A percentile compares a stretch with the other conserved stretches of the same genome.
phyloP scores from a whole-genome alignment of 2,888 invertebrate genomes.

The Drosophila mulleri region DNA sequence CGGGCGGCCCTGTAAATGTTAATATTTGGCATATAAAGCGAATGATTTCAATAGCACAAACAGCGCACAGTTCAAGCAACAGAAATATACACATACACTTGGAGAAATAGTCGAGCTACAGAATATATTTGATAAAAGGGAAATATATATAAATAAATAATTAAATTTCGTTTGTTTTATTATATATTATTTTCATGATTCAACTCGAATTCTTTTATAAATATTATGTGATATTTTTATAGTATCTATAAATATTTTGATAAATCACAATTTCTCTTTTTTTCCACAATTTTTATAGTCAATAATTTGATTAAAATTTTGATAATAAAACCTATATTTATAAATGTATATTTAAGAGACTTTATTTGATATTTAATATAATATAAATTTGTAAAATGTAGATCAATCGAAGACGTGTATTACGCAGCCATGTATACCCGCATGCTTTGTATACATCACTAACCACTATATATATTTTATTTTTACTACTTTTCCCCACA shows the following conservation, averaged over 20 bases:
- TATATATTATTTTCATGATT: too few relatives aligned
- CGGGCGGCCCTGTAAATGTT: slow-evolving; percentile 81
- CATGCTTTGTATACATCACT: too few relatives aligned
- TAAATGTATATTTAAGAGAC: background rate
- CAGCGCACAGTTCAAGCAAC: slow-evolving; percentile 30
- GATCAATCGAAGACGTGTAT: background rate
- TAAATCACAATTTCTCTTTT: too few relatives aligned
- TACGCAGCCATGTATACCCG: background rate
- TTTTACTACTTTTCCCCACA: background rate
- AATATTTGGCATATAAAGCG: slow-evolving; percentile 56
- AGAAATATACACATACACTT: slow-evolving; percentile 23
- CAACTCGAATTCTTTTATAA: too few relatives aligned
- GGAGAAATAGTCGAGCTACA: slow-evolving; percentile 2
- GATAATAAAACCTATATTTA: background rate
- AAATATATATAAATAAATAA: background rate
- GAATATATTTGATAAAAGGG: too few relatives aligned
- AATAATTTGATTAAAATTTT: too few relatives aligned
- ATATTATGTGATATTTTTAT: too few relatives aligned
- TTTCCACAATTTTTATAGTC: too few relatives aligned
- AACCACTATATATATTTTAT: background rate
- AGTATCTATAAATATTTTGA: too few relatives aligned
- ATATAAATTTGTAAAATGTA: background rate
- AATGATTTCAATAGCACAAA: slow-evolving; percentile 60
- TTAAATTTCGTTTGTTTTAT: background rate
- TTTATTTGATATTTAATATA: too few relatives aligned